These are phyloP conservation scores for Pelochelys cantorii DNA, from an alignment of 2,797 vertebrate species.

Conservation along the genomic window DNA sequence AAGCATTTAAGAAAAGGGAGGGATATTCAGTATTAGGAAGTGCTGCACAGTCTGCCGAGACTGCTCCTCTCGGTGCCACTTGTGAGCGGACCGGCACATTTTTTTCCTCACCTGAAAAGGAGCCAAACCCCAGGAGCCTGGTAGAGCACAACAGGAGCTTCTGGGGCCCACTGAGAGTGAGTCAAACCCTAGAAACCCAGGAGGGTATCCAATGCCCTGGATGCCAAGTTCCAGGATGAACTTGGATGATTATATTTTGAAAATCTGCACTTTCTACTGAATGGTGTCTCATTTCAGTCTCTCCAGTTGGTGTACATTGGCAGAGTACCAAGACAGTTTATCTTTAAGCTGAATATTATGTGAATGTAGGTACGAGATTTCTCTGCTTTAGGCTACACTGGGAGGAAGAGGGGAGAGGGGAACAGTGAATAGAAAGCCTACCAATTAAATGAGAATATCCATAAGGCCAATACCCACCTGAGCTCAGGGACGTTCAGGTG, in stretches of 20 bases:
- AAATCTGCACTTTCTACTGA: neutral
- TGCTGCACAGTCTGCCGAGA: neutral
- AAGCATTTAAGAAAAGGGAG: neutral
- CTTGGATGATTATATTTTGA: neutral
- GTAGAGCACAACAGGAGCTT: neutral
- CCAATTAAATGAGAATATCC: neutral
- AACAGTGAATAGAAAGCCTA: neutral
- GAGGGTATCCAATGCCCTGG: neutral
- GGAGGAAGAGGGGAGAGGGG: no score
- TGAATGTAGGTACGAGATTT: no score
- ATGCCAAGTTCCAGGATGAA: neutral
- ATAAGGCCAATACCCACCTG: neutral
- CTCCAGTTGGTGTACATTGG: no score
- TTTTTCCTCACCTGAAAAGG: neutral
- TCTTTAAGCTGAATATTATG: no score
- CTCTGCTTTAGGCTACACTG: neutral
- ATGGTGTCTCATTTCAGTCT: neutral
- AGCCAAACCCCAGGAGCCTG: fast-evolving
- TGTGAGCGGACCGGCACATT: neutral
- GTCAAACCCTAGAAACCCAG: neutral
- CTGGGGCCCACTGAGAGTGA: neutral
- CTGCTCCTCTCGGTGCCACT: neutral
- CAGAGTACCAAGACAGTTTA: no score
- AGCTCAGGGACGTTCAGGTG: neutral
- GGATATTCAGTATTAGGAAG: neutral